These are phyloP conservation scores for Pluvialis apricaria DNA, from an alignment of 2,113 vertebrate species.

Conservation along the genomic window DNA sequence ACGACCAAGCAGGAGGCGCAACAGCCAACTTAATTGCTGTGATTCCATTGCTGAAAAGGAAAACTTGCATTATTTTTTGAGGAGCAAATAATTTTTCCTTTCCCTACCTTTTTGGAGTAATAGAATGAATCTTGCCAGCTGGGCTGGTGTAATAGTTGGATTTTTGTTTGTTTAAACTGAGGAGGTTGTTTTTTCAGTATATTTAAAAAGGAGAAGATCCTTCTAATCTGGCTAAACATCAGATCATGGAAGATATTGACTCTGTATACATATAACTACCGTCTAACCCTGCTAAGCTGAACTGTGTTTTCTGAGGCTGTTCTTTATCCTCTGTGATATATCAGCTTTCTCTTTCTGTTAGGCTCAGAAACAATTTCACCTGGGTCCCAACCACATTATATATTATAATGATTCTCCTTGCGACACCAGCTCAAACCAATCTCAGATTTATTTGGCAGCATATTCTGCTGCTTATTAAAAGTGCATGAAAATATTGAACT, in stretches of 20 bases:
- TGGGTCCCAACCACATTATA: not conserved
- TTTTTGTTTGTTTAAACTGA: not conserved
- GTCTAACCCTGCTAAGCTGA: not conserved
- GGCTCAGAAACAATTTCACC: not conserved
- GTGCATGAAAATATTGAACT: not conserved
- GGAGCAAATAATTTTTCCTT: not conserved
- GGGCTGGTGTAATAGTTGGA: not conserved
- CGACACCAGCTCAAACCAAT: not conserved
- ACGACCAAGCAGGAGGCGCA: not conserved
- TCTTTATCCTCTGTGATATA: not conserved
- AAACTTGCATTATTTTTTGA: not conserved
- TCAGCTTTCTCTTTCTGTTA: not conserved
- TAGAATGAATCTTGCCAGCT: not conserved
- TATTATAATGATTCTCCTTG: not conserved
- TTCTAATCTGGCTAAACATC: not conserved
- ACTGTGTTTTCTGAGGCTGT: not conserved
- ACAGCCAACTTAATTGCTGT: not conserved
- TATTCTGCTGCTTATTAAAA: slow-evolving; percentile 10
- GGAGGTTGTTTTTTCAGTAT: not conserved
- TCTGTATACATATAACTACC: not conserved
- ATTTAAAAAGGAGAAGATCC: not conserved
- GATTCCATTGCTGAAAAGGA: not conserved
- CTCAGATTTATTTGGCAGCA: not conserved
- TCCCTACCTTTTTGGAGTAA: not conserved
- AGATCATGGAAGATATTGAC: not conserved